Conservation (phyloP, 2,888 invertebrate species). For the Oscheius sp. region DNA sequence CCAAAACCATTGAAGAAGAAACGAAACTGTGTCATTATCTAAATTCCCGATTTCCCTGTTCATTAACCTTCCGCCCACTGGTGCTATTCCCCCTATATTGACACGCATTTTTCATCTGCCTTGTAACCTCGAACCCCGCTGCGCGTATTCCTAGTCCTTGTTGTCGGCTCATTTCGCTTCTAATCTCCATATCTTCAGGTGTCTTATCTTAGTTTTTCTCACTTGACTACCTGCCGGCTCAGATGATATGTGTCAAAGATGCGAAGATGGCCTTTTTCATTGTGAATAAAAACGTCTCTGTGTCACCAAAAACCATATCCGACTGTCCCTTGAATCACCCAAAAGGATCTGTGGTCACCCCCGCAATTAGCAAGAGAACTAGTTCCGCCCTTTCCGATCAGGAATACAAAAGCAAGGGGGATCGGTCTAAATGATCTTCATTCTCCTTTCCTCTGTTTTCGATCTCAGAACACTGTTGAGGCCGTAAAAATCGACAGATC, state of each 20-base stretch:
- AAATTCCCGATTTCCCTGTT: conserved; percentile 28
- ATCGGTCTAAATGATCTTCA: neutral
- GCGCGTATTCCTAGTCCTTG: conserved; percentile 17
- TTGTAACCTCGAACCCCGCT: conserved; percentile 11
- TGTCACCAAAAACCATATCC: no score
- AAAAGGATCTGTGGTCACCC: conserved; percentile 4
- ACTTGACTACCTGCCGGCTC: neutral
- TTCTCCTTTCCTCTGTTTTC: neutral
- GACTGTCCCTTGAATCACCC: no score
- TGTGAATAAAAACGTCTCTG: no score
- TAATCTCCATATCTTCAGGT: conserved; percentile 16
- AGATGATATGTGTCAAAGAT: neutral
- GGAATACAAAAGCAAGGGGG: neutral
- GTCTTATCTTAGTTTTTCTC: neutral
- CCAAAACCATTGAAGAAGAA: conserved; percentile 90
- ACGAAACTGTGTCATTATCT: conserved; percentile 69
- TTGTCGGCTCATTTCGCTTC: conserved; percentile 24
- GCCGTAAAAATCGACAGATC: no score
- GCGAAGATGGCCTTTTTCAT: no score
- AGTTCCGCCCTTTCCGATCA: neutral
- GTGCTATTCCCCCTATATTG: conserved; percentile 15
- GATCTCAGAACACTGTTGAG: neutral
- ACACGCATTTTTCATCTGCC: conserved; percentile 6
- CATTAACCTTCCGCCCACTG: neutral
- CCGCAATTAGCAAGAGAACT: conserved; percentile 2